Percentiles rank a stretch among this genome's conserved stretches.
These are phyloP conservation scores for Melospiza melodia DNA, from an alignment of 2,113 vertebrate genomes.

Conservation along the genomic window DNA sequence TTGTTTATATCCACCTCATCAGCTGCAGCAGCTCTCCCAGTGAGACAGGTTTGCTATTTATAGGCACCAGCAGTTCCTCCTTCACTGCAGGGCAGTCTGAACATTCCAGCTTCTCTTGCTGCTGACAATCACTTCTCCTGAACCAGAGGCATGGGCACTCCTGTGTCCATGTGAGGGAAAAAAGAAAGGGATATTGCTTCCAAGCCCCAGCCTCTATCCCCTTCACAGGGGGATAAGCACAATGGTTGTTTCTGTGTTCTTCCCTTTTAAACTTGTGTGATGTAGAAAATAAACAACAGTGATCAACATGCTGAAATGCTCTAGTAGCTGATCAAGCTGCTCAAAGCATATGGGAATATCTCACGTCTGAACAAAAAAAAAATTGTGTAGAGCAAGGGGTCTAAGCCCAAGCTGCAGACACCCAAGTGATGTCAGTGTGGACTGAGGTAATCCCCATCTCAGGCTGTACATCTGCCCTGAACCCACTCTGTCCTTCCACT, in stretches of 20 bases:
- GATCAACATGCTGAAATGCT: background rate
- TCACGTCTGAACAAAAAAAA: background rate
- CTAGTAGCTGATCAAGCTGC: background rate
- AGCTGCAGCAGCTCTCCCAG: background rate
- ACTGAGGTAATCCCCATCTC: background rate
- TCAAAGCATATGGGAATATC: background rate
- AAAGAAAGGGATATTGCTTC: background rate
- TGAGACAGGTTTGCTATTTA: background rate
- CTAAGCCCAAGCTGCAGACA: background rate
- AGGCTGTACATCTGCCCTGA: background rate
- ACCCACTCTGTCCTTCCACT: background rate
- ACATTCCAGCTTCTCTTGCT: background rate
- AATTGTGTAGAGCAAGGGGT: background rate
- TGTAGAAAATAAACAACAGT: background rate
- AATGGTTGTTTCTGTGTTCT: background rate
- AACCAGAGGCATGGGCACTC: background rate
- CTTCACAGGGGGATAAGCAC: background rate
- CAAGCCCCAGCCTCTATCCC: background rate
- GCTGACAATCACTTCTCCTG: background rate
- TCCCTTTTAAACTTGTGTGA: background rate
- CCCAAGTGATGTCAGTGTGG: background rate
- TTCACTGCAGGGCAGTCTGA: background rate
- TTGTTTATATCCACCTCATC: background rate
- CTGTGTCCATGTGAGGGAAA: fast-evolving
- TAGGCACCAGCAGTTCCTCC: background rate